These are phyloP conservation scores for Diplogasteroides magnus DNA, from an alignment of 1,140 invertebrate species.

Conservation along the genomic window DNA sequence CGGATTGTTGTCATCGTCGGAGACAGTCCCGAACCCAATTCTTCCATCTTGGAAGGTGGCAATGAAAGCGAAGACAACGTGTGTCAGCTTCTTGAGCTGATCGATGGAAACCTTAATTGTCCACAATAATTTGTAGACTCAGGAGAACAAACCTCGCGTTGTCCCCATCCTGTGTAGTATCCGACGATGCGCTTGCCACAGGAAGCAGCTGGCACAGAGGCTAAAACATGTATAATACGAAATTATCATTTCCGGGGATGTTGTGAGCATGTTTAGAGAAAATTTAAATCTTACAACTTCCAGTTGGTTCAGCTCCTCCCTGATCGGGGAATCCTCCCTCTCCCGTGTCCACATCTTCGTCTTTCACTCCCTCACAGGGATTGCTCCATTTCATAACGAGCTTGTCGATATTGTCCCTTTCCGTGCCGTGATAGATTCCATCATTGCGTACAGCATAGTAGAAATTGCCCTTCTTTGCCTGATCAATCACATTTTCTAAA, in stretches of 20 bases:
- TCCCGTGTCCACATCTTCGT: neutral
- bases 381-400: neutral
- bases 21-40: slow-evolving; percentile 18
- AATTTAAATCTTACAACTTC: neutral
- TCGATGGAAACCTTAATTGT: slow-evolving; percentile 7
- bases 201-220: neutral
- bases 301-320: neutral
- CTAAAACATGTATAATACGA: no score
- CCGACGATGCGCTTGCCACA: slow-evolving; percentile 23
- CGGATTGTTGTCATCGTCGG: slow-evolving; percentile 20
- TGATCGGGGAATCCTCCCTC: neutral
- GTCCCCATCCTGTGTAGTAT: slow-evolving; percentile 22
- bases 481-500: neutral
- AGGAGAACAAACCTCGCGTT: slow-evolving; percentile 1
- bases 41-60: slow-evolving; percentile 36
- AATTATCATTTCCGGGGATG: no score
- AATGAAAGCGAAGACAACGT: slow-evolving; percentile 46
- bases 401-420: neutral
- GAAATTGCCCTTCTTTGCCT: slow-evolving; percentile 2
- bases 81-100: slow-evolving; percentile 33
- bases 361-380: neutral
- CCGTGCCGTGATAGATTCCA: slow-evolving; percentile 10
- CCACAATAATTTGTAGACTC: neutral
- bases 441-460: slow-evolving; percentile 11
- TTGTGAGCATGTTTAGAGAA: neutral